Base-by-base conservation (phyloP, 1,140 invertebrate genomes). In the Drosophila pruinosa region DNA sequence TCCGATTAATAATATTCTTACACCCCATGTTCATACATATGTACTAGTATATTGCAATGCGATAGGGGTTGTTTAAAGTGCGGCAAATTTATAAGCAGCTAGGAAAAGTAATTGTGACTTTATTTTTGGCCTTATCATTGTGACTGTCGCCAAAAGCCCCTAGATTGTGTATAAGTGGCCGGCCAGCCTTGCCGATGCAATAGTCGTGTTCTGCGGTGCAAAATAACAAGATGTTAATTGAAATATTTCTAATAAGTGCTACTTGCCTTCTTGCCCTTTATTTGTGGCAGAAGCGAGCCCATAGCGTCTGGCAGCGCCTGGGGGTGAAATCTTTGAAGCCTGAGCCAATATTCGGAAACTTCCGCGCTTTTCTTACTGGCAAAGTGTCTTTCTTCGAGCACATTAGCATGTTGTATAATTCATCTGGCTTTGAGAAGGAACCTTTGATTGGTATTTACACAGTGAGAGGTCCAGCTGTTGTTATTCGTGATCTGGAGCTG, bases 401-500 rank as follows among this genome's bases (percentile, higher is more conserved):
- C 17, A 47, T 89, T 1, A 22, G 43, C 7, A 15, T 67, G 12
- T 36, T 79, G 19, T 70, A 89, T 4, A 63, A 77, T 36, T 21
- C 70, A 4, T 68, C 79, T 0, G 75, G 58, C 5, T 67, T 53
- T 8, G 72, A 76, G 17, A 72, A 83, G 2, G 72, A 78, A 19
- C 71, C 88, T 0, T 36, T 75, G 2, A 69, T 92, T 8, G 92
- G 92, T 1, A 65, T 92, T 8, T 92, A 90, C 54, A 58, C 92
- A 38, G 72, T 91, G 1, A 70, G 89, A 24, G 71, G 81, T 8
- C 93, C 93, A 0, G 77, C 70, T 2, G 41, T 94, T 6, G 56
- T 94, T 0, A 50, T 93, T 2, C 89, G 92, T 8, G 92, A 93
- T 80, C 90, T 92, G 0, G 92, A 93, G 5, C 48, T 94, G 2